These are phyloP conservation scores for Hapalemur alaotrensis DNA, from an alignment of 2,797 vertebrate genomes.

Conservation along the genomic window DNA sequence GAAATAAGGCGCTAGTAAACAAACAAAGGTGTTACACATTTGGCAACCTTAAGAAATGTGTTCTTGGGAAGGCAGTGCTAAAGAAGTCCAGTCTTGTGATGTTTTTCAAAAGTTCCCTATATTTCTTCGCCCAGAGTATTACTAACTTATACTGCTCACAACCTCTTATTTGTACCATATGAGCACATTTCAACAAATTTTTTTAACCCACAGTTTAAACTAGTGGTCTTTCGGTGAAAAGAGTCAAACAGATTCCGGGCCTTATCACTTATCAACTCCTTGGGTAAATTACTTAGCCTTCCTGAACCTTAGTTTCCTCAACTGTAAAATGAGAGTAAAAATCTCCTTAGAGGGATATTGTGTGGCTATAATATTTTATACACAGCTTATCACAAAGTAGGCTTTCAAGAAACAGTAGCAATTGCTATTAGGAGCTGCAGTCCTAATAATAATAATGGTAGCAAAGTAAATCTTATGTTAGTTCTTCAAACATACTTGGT, in stretches of 20 bases:
- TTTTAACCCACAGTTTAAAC: constrained; percentile 26
- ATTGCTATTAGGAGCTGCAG: not conserved
- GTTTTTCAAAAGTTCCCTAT: not conserved
- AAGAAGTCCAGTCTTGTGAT: not conserved
- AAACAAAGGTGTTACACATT: constrained; percentile 23
- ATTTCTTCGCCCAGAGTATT: constrained; percentile 14
- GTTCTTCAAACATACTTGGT: not conserved
- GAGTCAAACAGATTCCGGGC: not conserved
- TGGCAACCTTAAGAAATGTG: not conserved
- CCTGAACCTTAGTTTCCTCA: not conserved
- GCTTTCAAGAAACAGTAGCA: constrained; percentile 38
- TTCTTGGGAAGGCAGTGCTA: not conserved
- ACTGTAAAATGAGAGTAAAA: constrained; percentile 9
- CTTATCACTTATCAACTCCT: not conserved
- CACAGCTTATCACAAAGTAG: constrained; percentile 25
- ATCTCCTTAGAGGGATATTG: not conserved
- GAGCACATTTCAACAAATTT: not conserved
- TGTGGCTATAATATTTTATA: not conserved
- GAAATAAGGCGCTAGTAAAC: constrained; percentile 46
- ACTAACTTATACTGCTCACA: not conserved
- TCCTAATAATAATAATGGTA: not conserved
- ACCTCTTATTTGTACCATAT: not conserved
- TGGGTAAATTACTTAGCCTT: not conserved
- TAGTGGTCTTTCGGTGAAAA: not conserved
- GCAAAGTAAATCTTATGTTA: not conserved